These are phyloP conservation scores for Actinopyga echinites DNA, from an alignment of 53 echinoderm and acorn worm genomes.

Conservation along the genomic window DNA sequence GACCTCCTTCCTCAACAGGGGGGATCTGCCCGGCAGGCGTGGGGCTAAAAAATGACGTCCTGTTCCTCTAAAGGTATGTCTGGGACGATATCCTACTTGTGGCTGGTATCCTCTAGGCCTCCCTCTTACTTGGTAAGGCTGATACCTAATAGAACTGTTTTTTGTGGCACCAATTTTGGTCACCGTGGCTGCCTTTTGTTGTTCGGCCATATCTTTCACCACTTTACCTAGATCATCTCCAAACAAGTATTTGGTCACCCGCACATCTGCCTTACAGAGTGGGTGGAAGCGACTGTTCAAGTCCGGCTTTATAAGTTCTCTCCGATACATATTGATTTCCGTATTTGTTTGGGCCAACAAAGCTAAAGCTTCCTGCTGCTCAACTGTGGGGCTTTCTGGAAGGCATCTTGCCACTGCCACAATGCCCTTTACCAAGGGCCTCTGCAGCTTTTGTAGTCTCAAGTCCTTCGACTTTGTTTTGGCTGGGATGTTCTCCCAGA, in stretches of 20 bases:
- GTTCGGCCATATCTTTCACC: conserved; percentile 47
- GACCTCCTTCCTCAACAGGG: not conserved
- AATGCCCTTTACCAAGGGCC: conserved; percentile 14
- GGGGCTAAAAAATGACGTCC: not conserved
- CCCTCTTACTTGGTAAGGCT: not conserved
- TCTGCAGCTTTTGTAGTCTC: conserved; percentile 9
- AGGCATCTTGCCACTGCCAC: conserved; percentile 4
- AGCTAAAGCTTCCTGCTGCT: conserved; percentile 20
- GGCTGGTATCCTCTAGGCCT: not conserved
- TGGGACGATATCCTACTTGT: not conserved
- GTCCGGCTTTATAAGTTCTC: not conserved
- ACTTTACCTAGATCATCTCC: conserved; percentile 30
- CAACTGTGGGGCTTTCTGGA: not conserved
- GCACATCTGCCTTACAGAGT: conserved; percentile 9
- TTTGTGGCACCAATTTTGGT: not conserved
- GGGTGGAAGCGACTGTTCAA: conserved; percentile 8
- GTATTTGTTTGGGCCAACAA: conserved; percentile 6
- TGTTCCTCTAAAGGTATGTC: not conserved
- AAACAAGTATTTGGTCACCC: conserved; percentile 40
- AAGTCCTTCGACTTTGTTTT: conserved; percentile 54
- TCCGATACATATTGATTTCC: not conserved
- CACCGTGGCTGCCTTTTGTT: conserved; percentile 30
- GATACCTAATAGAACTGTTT: not conserved
- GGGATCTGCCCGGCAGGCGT: conserved; percentile 1
- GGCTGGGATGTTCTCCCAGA: conserved; percentile 46